These are phyloP conservation scores for Drosophila falleni DNA, from an alignment of 2,888 invertebrate genomes.

Conservation along the genomic window DNA sequence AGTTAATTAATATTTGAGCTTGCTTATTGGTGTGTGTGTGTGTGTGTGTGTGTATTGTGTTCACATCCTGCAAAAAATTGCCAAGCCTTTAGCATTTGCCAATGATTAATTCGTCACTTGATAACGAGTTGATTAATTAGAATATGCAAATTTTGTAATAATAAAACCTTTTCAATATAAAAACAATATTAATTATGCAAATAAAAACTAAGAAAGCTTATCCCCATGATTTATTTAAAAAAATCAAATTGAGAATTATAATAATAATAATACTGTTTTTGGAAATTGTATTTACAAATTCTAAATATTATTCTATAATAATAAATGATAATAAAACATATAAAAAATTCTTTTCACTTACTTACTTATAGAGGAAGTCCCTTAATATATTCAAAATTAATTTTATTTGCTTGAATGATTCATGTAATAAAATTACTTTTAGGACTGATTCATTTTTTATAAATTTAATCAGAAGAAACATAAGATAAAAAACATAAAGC, in stretches of 20 bases:
- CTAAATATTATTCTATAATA: not conserved
- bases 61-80: conserved; percentile 42
- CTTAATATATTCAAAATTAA: too few species aligned
- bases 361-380: too few species aligned
- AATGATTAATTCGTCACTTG: conserved; percentile 60
- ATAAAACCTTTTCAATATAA: conserved; percentile 1
- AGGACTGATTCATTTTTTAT: not conserved
- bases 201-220: conserved; percentile 1
- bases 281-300: not conserved
- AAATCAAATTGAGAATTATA: too few species aligned
- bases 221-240: too few species aligned
- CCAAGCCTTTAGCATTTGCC: conserved; percentile 46
- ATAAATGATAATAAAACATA: too few species aligned
- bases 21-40: conserved; percentile 1
- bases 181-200: conserved; percentile 4
- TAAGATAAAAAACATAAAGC: not conserved
- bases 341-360: too few species aligned
- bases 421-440: too few species aligned
- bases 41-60: conserved; percentile 10
- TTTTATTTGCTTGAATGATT: too few species aligned
- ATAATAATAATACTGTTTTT: too few species aligned
- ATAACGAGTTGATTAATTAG: conserved; percentile 48
- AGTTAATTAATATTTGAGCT: conserved; percentile 68
- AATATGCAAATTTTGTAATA: conserved; percentile 36
- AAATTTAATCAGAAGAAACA: not conserved